Percentiles rank a stretch among this genome's conserved stretches.
phyloP scores from a whole-genome alignment of 2,797 vertebrate species.

The Avahi laniger region DNA sequence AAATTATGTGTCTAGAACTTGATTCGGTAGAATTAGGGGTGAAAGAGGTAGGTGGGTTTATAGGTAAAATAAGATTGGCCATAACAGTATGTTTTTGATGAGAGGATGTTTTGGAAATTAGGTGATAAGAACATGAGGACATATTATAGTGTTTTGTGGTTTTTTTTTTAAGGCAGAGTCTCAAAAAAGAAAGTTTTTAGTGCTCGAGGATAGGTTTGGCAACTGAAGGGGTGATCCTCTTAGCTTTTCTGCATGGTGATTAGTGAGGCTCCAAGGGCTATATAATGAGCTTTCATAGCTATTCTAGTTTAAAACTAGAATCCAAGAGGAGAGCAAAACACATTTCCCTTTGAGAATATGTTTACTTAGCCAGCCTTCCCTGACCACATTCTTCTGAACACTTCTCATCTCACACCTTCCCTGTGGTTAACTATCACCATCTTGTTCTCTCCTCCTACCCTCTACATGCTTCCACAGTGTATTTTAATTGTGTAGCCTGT shows the following conservation, averaged over 20 bases:
- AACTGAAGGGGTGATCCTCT: not conserved
- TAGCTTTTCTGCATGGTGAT: not conserved
- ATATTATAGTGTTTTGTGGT: not conserved
- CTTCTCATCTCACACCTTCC: not conserved
- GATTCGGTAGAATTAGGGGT: not conserved
- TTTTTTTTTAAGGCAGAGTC: too few species aligned
- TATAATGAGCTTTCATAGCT: not conserved
- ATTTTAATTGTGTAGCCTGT: slow-evolving; percentile 3
- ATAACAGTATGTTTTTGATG: not conserved
- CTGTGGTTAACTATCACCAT: not conserved
- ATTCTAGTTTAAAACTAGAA: slow-evolving; percentile 22
- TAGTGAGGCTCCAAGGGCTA: not conserved
- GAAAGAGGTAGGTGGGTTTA: not conserved
- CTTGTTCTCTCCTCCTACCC: not conserved
- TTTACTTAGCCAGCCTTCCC: not conserved
- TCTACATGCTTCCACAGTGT: not conserved
- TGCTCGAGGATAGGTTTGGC: not conserved
- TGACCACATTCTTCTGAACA: not conserved
- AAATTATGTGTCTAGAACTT: not conserved
- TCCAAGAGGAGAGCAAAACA: not conserved
- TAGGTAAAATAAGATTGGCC: not conserved
- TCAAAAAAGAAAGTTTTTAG: not conserved
- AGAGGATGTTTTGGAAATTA: not conserved
- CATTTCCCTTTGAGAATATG: not conserved
- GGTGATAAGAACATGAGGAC: not conserved